Evolutionary conservation across 37 sponge, comb jelly and placozoan species (phyloP), one percentile per base, ranked within the genome.

Genomic region (Chondrosia reniformis): DNA sequence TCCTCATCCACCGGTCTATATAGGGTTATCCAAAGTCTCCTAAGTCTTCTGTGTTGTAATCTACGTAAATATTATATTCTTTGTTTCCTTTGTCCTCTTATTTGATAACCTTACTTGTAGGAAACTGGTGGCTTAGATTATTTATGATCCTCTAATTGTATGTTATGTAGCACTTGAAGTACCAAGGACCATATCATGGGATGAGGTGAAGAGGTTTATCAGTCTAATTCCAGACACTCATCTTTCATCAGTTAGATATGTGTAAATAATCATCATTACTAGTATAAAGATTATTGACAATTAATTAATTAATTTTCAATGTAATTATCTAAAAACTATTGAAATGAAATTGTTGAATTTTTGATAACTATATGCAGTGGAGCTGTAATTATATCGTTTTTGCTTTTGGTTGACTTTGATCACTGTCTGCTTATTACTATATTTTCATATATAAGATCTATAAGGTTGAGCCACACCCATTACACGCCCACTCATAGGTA

Each of bases 131-230:
- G n/a, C n/a, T n/a, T n/a, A n/a, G n/a, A n/a, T n/a, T n/a, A n/a
- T n/a, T n/a, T n/a, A n/a, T n/a, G n/a, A n/a, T n/a, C n/a, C n/a
- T n/a, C n/a, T n/a, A n/a, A n/a, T n/a, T n/a, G n/a, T n/a, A n/a
- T n/a, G n/a, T n/a, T n/a, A n/a, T n/a, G n/a, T 44, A 86, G 86
- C 81, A 86, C 55, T 34, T 86, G 65, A 86, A 86, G 59, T 86
- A 79, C 34, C 86, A 86, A 49, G 86, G 86, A 28, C 86, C 86
- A 36, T 86, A 86, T 46, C 76, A 79, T 19, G 80, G 76, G 10
- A 28, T 76, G 57, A 28, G 76, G 57, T 76, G 57, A 76, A 56
- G 58, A 56, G 7, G n/a, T n/a, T n/a, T 28, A 56, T 28, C n/a
- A 28, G 58, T 15, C n/a, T 56, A 56, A 28, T 56, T 28, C 58